Conservation (phyloP, 2,888 invertebrate genomes). For the Crossocerus cetratus region DNA sequence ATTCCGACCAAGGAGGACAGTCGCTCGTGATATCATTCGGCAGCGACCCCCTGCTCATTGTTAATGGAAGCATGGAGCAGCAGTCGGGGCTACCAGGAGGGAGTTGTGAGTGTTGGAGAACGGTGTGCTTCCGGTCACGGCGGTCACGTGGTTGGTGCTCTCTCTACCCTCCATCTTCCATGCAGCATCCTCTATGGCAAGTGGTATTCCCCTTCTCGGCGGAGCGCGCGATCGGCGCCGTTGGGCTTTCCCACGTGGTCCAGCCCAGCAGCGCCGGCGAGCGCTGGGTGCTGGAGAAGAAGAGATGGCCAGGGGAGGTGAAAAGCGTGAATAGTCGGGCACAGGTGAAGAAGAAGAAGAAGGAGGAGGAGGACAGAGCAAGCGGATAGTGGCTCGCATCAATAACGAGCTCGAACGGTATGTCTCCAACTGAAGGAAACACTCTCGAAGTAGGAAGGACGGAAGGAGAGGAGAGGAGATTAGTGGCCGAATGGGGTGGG, state of each 20-base stretch:
- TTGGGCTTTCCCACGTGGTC: constrained; percentile 36
- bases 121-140: constrained; percentile 65
- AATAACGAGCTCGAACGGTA: constrained; percentile 37
- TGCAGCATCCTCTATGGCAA: not conserved
- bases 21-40: too few relatives aligned
- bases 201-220: constrained; percentile 9
- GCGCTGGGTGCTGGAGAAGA: constrained; percentile 31
- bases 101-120: constrained; percentile 33
- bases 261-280: constrained; percentile 37
- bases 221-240: constrained; percentile 10
- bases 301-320: constrained; percentile 27
- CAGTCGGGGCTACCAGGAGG: constrained; percentile 29
- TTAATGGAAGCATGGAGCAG: constrained; percentile 8
- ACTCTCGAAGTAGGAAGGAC: not conserved
- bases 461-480: too few relatives aligned
- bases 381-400: constrained; percentile 18
- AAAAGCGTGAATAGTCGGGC: constrained; percentile 25
- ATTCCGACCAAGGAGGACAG: too few relatives aligned
- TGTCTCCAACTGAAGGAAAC: constrained; percentile 21
- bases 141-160: constrained; percentile 62
- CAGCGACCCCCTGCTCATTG: too few relatives aligned
- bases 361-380: constrained; percentile 27
- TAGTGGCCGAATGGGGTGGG: too few relatives aligned
- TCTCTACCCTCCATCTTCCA: constrained; percentile 20
- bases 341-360: constrained; percentile 28